Evolutionary conservation across 2,888 invertebrate genomes (phyloP), one percentile per base, ranked within the genome.

Genomic region (Aporophyla lueneburgensis): DNA sequence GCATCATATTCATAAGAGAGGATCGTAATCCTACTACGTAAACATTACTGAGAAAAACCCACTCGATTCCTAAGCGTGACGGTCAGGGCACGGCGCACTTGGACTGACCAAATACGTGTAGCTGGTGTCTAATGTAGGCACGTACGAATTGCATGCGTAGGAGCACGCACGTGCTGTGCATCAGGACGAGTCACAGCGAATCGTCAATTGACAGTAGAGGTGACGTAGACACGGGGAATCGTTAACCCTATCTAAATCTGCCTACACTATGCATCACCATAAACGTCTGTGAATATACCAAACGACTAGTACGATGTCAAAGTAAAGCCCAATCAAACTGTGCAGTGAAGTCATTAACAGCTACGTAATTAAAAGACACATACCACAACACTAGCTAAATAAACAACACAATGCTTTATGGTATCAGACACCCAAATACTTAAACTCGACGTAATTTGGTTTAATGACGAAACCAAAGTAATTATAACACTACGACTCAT

Each of bases 81-180:
- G 75, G 51, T 56, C 56, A 72, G 54, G 76, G 66, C 59, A 33
- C 53, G 75, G 80, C 79, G 78, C 80, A 78, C 68, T 79, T 65
- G 69, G 76, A 80, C 83, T 81, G 79, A 87, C 83, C 81, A 81
- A 86, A 87, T 86, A 87, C 87, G 86, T 87, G 88, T 79, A 85
- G 74, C 86, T 85, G 71, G 86, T 85, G 84, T 73, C 80, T 84
- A 81, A 83, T 84, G 86, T 72, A 82, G 83, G 78, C 86, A 87
- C 84, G 87, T 85, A 86, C 88, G 75, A 85, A 86, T 81, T 74
- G 68, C 65, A 81, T 81, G 92, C 91, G 95, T 94, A 91, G 94
- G 93, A 90, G 91, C 80, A 81, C 87, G 91, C 90, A 91, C 94
- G 94, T 93, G 94, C 89, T 86, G 69, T 86, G 94, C 93, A 95